Evolutionary conservation across 2,797 vertebrate genomes (phyloP).

Genomic region (Pseudochirops cupreus): DNA sequence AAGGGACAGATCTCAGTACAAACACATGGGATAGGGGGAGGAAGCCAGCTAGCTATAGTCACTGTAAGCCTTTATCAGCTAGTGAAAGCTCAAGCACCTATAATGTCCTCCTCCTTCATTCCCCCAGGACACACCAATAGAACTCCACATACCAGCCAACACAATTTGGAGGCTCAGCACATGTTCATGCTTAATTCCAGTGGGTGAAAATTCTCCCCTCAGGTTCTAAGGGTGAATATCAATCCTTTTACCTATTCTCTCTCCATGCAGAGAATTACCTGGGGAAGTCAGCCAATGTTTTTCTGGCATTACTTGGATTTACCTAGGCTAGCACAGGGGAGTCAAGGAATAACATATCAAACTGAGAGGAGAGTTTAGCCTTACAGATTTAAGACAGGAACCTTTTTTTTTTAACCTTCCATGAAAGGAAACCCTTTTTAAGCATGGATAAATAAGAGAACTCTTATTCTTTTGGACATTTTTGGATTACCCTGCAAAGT

Average conservation of each 20-base stretch:
- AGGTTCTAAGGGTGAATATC: slow-evolving; percentile 8
- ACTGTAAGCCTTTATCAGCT: slow-evolving; percentile 58
- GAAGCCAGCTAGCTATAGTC: background rate
- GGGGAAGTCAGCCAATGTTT: slow-evolving; percentile 17
- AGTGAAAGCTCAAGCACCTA: slow-evolving; percentile 83
- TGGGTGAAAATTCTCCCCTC: slow-evolving; percentile 41
- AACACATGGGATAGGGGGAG: slow-evolving; percentile 94
- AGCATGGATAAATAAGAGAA: slow-evolving; percentile 50
- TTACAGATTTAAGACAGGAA: slow-evolving; percentile 4
- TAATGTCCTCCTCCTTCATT: slow-evolving; percentile 63
- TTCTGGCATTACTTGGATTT: slow-evolving; percentile 46
- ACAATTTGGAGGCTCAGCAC: slow-evolving; percentile 70
- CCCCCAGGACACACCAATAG: slow-evolving; percentile 61
- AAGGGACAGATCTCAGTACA: slow-evolving; percentile 96
- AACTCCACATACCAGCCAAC: slow-evolving; percentile 66
- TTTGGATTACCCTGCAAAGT: slow-evolving; percentile 65
- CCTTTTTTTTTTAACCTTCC: slow-evolving; percentile 3
- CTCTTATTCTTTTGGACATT: slow-evolving; percentile 79
- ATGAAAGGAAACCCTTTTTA: slow-evolving; percentile 45
- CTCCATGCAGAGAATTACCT: background rate
- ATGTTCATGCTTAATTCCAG: slow-evolving; percentile 63
- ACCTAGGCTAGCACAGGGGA: background rate
- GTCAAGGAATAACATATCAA: slow-evolving; percentile 12
- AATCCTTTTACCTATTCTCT: background rate
- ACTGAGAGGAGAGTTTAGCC: slow-evolving; percentile 27